Evolutionary conservation across 2,888 invertebrate species (phyloP), one percentile per base, ranked within the genome.

Genomic region (Actias luna): DNA sequence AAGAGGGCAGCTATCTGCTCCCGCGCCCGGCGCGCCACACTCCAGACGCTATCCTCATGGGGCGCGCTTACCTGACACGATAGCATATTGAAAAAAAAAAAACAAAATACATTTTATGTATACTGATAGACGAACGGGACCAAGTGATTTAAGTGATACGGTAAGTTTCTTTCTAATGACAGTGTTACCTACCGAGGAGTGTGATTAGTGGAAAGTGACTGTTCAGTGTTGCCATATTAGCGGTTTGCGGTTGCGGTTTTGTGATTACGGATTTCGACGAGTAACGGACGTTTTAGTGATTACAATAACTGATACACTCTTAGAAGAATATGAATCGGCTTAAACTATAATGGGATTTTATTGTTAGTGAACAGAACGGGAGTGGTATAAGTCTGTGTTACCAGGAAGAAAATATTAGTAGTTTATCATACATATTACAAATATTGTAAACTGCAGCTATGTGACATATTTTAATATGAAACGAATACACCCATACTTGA

Each of bases 121-220:
- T 83, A 74, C 73, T 68, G 68, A 78, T 70, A 78, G 78, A 85
- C 82, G 80, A 82, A 85, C 80, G 89, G 91, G 90, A 92, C 90
- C 90, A 91, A 92, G 92, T 92, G 89, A 87, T 84, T 81, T 81
- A 82, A 91, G 92, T 92, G 92, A 89, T 82, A 91, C 91, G 92
- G 92, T 92, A 92, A 92, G 92, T 89, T 83, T 66, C 77, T 84
- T 80, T 79, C 68, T 70, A 66, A 86, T 83, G 84, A 76, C 72
- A 76, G 89, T 88, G 89, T 75, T 79, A 76, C 78, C 83, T 74
- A 76, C 73, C 75, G 71, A 77, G 87, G 85, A 88, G 82, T 88
- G 90, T 91, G 89, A 83, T 77, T 73, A 85, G 89, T 89, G 89
- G 76, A 81, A 74, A 77, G 89, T 88, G 88, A 84, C 78, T 83